Evolutionary conservation across 2,888 invertebrate genomes (phyloP).

Genomic region (Esperia sulphurella): DNA sequence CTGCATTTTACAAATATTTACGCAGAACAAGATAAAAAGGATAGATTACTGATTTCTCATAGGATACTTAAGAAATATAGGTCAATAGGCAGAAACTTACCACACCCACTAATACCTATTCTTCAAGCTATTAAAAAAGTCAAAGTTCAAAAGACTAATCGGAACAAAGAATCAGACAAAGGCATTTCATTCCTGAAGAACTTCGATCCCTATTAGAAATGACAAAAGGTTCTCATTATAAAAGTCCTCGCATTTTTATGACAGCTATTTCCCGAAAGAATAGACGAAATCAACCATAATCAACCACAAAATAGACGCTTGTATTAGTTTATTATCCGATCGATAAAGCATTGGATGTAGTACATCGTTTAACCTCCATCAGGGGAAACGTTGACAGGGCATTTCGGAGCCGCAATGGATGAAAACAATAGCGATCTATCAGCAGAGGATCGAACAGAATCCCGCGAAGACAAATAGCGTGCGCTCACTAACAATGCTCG

Average conservation of each 20-base stretch:
- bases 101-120: too few species aligned
- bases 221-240: not conserved
- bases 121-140: too few species aligned
- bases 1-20: too few species aligned
- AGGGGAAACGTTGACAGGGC: slow-evolving; percentile 14
- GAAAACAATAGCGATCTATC: slow-evolving; percentile 27
- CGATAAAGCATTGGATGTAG: slow-evolving; percentile 8
- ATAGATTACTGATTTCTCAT: too few species aligned
- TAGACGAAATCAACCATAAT: not conserved
- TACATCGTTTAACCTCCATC: slow-evolving; percentile 15
- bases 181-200: too few species aligned
- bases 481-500: slow-evolving; percentile 4
- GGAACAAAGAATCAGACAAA: not conserved
- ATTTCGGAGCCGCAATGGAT: slow-evolving; percentile 24
- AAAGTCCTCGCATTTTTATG: not conserved
- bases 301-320: not conserved
- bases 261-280: not conserved
- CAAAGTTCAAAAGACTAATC: too few species aligned
- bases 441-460: slow-evolving; percentile 19
- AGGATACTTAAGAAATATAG: too few species aligned
- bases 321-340: slow-evolving; percentile 7
- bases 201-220: too few species aligned
- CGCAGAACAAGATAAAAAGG: too few species aligned
- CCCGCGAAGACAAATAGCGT: slow-evolving; percentile 25
- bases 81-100: too few species aligned